These are phyloP conservation scores for Drosophila paracracens DNA, from an alignment of 2,888 invertebrate species.

Conservation along the genomic window DNA sequence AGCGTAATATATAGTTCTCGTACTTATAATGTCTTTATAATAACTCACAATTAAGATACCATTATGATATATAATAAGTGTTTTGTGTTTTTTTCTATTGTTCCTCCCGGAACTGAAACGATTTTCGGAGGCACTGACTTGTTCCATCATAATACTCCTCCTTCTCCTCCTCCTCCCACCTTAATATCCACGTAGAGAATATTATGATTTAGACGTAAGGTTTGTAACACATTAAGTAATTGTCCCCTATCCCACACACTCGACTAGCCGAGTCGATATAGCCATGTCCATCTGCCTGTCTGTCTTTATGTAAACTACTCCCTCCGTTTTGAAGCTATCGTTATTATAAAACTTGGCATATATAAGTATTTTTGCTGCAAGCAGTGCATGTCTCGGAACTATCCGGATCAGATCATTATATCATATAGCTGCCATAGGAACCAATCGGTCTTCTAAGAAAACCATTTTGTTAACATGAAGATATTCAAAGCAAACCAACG, in stretches of 20 bases:
- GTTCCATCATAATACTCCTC: background rate
- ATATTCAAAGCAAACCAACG: background rate
- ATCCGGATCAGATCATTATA: background rate
- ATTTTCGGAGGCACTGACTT: background rate
- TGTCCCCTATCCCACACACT: background rate
- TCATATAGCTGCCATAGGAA: background rate
- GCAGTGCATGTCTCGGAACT: background rate
- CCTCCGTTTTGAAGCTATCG: too few relatives aligned
- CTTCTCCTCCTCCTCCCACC: too few relatives aligned
- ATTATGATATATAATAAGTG: background rate
- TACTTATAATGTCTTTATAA: constrained; percentile 2
- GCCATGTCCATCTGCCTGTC: too few relatives aligned
- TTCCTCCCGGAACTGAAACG: background rate
- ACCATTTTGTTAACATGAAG: background rate
- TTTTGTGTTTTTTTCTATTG: background rate
- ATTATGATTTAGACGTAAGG: background rate
- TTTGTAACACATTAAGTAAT: background rate
- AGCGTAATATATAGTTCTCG: background rate
- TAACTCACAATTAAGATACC: background rate
- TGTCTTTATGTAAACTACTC: background rate
- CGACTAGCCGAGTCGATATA: too few relatives aligned
- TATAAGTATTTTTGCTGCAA: background rate
- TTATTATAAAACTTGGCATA: background rate
- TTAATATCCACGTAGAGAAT: background rate
- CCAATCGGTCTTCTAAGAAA: too few relatives aligned